Percentiles rank a stretch among this genome's conserved stretches.
phyloP scores from a whole-genome alignment of 1,140 invertebrate genomes.

The Eurosta solidaginis region DNA sequence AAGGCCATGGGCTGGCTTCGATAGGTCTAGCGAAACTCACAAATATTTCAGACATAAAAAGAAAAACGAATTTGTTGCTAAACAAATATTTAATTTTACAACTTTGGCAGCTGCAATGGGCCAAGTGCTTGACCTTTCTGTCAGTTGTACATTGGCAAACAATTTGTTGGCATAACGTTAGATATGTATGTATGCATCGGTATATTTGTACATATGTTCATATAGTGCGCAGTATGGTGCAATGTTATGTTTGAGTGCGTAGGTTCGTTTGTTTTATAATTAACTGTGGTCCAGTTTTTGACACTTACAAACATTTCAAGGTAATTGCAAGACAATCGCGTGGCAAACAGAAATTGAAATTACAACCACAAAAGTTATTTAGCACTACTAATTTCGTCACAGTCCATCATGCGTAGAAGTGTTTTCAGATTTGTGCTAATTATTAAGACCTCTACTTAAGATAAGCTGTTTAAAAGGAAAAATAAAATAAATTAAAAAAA shows the following conservation, averaged over 20 bases:
- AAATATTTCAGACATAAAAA: background rate
- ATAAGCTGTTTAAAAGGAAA: too few relatives aligned
- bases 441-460: too few relatives aligned
- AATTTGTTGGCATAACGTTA: background rate
- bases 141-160: background rate
- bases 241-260: background rate
- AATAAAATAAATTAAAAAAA: too few relatives aligned
- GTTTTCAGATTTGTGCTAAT: too few relatives aligned
- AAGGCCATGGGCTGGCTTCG: background rate
- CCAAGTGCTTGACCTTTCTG: conserved; percentile 26
- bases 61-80: conserved; percentile 16
- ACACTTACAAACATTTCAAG: conserved; percentile 8
- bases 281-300: conserved; percentile 2
- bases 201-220: background rate
- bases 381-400: conserved; percentile 4
- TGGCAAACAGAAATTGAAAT: background rate
- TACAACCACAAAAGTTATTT: background rate
- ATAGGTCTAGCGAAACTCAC: background rate
- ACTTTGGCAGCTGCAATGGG: background rate
- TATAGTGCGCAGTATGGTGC: background rate
- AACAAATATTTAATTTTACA: conserved; percentile 18
- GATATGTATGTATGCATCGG: background rate
- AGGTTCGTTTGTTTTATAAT: background rate
- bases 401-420: background rate
- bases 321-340: background rate